These are phyloP conservation scores for Trypoxylon attenuatum DNA, from an alignment of 2,888 invertebrate species.

Conservation along the genomic window DNA sequence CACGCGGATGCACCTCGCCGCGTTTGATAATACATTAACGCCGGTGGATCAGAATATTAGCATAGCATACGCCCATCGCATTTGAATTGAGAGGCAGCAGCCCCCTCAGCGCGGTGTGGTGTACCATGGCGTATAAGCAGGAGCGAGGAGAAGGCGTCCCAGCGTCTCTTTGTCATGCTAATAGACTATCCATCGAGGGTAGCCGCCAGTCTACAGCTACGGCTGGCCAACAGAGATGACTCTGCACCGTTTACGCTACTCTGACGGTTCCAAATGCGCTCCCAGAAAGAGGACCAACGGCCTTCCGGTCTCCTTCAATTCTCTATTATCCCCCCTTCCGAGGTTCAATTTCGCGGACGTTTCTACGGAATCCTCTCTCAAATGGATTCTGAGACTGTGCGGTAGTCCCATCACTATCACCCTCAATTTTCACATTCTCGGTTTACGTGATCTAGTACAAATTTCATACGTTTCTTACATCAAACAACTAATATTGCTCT, in stretches of 20 bases:
- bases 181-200: conserved; percentile 67
- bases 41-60: conserved; percentile 72
- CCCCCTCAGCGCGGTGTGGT: conserved; percentile 46
- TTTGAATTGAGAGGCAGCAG: conserved; percentile 72
- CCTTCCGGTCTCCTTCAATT: conserved; percentile 41
- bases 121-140: conserved; percentile 65
- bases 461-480: no score
- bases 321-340: no score
- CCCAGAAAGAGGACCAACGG: conserved; percentile 31
- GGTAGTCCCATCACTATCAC: no score
- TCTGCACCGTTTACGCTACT: conserved; percentile 62
- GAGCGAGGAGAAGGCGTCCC: conserved; percentile 72
- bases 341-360: no score
- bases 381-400: no score
- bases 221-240: conserved; percentile 53
- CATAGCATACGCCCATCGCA: conserved; percentile 74
- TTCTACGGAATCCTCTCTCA: no score
- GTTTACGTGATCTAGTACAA: no score
- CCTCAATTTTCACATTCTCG: no score
- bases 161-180: conserved; percentile 74
- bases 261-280: conserved; percentile 29
- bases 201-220: conserved; percentile 24
- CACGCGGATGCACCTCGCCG: conserved; percentile 60
- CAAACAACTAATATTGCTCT: no score
- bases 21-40: conserved; percentile 74